Conservation (phyloP, 2,113 vertebrate genomes). For the Blennius ocellaris region DNA sequence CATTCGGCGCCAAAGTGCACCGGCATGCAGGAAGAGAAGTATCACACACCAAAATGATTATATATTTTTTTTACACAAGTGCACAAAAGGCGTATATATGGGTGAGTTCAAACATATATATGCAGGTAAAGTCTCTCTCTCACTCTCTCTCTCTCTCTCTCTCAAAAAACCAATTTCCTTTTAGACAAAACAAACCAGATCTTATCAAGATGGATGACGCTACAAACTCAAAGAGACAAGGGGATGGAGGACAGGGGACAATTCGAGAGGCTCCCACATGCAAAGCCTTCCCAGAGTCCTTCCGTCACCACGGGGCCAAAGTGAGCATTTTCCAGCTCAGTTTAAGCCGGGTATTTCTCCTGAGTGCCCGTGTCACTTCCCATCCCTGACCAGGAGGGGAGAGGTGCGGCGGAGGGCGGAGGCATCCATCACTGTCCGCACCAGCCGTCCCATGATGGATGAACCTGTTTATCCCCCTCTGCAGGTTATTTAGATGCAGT, state of each 20-base stretch:
- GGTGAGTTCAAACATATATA: constrained; percentile 22
- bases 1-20: constrained; percentile 39
- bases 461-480: constrained; percentile 79
- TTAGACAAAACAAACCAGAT: constrained; percentile 61
- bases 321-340: constrained; percentile 45
- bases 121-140: background rate
- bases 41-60: constrained; percentile 42
- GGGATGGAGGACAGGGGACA: too few species aligned
- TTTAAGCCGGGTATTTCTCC: constrained; percentile 65
- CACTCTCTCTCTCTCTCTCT: background rate
- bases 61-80: constrained; percentile 42
- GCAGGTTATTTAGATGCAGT: constrained; percentile 84
- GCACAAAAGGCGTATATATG: constrained; percentile 26
- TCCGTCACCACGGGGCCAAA: constrained; percentile 41
- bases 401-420: constrained; percentile 48
- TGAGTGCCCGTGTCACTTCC: constrained; percentile 66
- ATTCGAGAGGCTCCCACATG: background rate
- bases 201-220: constrained; percentile 62
- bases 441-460: constrained; percentile 75
- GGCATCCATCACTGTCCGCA: constrained; percentile 78
- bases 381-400: constrained; percentile 64
- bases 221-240: constrained; percentile 59
- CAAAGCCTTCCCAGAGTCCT: constrained; percentile 34
- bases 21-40: constrained; percentile 47
- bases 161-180: constrained; percentile 57